A percentile compares a stretch with the other conserved stretches of the same genome.
Conservation (phyloP, 2,113 vertebrate genomes). For the Tragulus kanchil region DNA sequence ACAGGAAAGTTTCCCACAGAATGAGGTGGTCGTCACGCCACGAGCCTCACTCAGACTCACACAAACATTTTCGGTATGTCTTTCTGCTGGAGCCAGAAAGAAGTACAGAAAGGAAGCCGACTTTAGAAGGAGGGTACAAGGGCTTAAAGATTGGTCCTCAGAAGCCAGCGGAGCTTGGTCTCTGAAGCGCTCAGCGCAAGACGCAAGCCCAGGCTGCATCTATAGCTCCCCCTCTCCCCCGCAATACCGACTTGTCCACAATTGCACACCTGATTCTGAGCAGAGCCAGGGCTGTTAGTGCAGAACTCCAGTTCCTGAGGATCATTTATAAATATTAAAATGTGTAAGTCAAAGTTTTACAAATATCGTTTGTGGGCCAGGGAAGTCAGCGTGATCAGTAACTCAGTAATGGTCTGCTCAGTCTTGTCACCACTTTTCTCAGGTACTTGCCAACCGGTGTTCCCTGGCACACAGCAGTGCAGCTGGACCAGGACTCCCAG, state of each 20-base stretch:
- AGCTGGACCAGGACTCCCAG: neutral
- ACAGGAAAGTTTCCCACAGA: neutral
- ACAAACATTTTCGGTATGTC: neutral
- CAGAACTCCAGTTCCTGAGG: neutral
- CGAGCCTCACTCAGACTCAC: neutral
- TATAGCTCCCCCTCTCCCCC: rapidly evolving
- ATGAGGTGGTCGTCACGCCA: neutral
- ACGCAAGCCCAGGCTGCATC: neutral
- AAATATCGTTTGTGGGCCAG: neutral
- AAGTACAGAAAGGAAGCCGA: neutral
- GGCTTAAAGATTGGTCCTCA: neutral
- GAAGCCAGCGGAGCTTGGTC: neutral
- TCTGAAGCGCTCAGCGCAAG: neutral
- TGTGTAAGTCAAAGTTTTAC: neutral
- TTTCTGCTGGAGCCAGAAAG: neutral
- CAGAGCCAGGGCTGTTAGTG: neutral
- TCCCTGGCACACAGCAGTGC: neutral
- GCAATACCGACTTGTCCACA: neutral
- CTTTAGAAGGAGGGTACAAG: too few species aligned
- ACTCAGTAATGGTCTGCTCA: neutral
- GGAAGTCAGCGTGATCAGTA: neutral
- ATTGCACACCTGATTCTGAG: neutral
- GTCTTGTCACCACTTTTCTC: neutral
- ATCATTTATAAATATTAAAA: neutral
- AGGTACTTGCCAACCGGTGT: neutral